phyloP scores from a whole-genome alignment of 2,797 vertebrate species.

The Acrossocheilus fasciatus region DNA sequence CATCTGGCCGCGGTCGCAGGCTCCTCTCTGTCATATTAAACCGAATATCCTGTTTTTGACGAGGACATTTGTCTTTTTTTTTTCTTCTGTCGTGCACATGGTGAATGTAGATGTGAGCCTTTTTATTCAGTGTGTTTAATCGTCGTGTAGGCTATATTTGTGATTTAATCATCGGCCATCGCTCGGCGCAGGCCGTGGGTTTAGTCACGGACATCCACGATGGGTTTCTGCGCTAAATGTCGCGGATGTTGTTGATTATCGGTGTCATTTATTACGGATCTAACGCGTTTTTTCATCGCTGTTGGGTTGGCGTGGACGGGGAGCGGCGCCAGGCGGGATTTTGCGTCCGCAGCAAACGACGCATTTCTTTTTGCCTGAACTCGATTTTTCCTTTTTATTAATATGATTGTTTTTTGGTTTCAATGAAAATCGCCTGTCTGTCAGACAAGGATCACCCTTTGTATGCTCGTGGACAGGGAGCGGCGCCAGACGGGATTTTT shows the following conservation, averaged over 20 bases:
- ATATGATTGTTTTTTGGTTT: background rate
- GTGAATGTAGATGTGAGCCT: background rate
- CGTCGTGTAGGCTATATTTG: constrained; percentile 1
- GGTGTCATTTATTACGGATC: background rate
- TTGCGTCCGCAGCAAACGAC: constrained; percentile 8
- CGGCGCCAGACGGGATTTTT: constrained; percentile 19
- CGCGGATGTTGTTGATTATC: background rate
- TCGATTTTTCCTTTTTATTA: background rate
- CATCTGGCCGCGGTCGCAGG: constrained; percentile 1
- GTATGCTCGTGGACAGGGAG: constrained; percentile 30
- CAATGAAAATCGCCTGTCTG: background rate
- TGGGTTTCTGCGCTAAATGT: constrained; percentile 6
- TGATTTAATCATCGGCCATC: background rate
- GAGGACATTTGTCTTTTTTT: background rate
- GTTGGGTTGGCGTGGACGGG: background rate
- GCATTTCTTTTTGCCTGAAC: background rate
- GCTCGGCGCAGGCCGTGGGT: constrained; percentile 23
- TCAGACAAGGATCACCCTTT: background rate
- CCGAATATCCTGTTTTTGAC: background rate
- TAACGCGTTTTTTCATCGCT: background rate
- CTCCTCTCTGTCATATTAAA: background rate
- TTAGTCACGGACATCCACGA: background rate
- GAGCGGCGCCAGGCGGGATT: background rate
- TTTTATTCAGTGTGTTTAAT: background rate
- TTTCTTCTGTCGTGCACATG: background rate